Evolutionary conservation across 1,140 invertebrate genomes (phyloP).

Genomic region (Trachymyrmex septentrionalis): DNA sequence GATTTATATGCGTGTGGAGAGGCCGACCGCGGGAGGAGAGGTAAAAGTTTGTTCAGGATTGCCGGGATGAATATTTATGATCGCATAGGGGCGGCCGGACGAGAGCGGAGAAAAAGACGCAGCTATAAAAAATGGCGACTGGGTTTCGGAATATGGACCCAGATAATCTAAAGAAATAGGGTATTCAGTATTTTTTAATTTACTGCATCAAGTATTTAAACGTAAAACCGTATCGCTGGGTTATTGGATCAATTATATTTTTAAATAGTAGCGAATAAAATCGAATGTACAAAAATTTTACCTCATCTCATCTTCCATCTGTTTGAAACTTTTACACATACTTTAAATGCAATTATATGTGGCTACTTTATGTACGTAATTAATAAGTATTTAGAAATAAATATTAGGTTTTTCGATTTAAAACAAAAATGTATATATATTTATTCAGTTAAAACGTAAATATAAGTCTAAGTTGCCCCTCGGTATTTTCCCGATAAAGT

Average conservation of each 20-base stretch:
- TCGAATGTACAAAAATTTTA: not conserved
- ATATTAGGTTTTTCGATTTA: not conserved
- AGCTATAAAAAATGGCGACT: not conserved
- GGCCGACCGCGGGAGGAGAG: slow-evolving; percentile 13
- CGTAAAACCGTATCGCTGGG: not conserved
- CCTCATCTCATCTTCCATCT: not conserved
- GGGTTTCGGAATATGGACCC: slow-evolving; percentile 4
- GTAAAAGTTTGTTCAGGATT: slow-evolving; percentile 63
- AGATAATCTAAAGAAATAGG: slow-evolving; percentile 12
- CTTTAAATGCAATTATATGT: no score
- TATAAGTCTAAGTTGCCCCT: no score
- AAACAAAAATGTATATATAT: slow-evolving; percentile 6
- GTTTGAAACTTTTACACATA: not conserved
- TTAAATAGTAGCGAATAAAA: not conserved
- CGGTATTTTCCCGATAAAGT: not conserved
- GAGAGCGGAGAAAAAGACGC: slow-evolving; percentile 32
- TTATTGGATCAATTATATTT: not conserved
- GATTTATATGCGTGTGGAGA: slow-evolving; percentile 55
- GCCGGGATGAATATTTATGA: slow-evolving; percentile 62
- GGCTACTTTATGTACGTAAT: not conserved
- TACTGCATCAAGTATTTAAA: not conserved
- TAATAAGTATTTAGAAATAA: not conserved
- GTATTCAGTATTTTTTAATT: slow-evolving; percentile 8
- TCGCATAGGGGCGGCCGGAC: slow-evolving; percentile 1
- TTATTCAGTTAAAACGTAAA: not conserved